phyloP scores from a whole-genome alignment of 2,113 vertebrate species.

The Podocnemis expansa region DNA sequence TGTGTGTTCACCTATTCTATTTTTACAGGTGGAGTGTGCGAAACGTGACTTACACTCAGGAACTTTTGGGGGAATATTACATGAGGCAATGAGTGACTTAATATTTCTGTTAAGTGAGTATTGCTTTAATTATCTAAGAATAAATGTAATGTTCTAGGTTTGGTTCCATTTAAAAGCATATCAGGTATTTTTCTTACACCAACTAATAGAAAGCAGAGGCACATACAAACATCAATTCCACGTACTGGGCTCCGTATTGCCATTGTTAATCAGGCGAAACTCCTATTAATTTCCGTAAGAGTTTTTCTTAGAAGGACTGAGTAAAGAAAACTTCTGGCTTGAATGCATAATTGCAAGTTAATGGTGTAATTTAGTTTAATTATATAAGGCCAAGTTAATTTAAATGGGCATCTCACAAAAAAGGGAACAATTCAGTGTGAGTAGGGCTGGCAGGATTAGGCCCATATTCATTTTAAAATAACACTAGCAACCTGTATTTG shows the following conservation, averaged over 20 bases:
- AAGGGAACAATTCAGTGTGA: not conserved
- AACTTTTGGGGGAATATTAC: slow-evolving; percentile 71
- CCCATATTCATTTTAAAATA: not conserved
- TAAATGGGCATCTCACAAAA: not conserved
- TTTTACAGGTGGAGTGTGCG: slow-evolving; percentile 70
- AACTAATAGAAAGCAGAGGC: not conserved
- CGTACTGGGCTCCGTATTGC: not conserved
- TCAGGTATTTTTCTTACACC: not conserved
- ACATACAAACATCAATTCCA: not conserved
- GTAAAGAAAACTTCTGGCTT: not conserved
- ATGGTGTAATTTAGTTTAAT: not conserved
- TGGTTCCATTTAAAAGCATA: not conserved
- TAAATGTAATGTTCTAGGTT: not conserved
- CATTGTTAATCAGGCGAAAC: not conserved
- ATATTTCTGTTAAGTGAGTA: slow-evolving; percentile 74
- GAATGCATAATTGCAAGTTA: not conserved
- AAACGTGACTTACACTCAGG: slow-evolving; percentile 78
- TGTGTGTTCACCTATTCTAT: not conserved
- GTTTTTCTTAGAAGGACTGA: not conserved
- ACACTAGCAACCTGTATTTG: not conserved
- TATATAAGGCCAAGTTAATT: too few species aligned
- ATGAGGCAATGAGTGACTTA: slow-evolving; percentile 76
- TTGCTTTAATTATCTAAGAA: not conserved
- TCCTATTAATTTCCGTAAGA: not conserved
- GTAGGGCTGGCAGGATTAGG: not conserved